These are phyloP conservation scores for Muscicapa adusta DNA, from an alignment of 2,113 vertebrate genomes.

Conservation along the genomic window DNA sequence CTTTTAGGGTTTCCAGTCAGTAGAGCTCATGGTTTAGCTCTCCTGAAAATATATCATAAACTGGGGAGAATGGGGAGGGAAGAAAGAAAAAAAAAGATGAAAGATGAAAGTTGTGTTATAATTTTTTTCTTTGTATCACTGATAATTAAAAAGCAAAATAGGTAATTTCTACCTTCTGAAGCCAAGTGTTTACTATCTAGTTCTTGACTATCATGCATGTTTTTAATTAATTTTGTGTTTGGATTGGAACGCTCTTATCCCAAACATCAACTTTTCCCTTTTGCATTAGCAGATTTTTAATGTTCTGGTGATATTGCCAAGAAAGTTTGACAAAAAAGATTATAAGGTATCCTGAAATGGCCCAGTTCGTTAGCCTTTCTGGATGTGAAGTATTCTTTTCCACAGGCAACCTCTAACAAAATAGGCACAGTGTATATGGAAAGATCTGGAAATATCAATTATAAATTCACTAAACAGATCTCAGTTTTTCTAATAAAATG, in stretches of 20 bases:
- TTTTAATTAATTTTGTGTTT: constrained; percentile 40
- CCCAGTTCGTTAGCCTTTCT: neutral
- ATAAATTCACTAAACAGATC: constrained; percentile 32
- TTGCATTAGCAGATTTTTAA: constrained; percentile 28
- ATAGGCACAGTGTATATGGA: neutral
- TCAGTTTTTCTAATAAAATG: constrained; percentile 40
- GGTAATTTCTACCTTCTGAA: neutral
- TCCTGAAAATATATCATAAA: neutral
- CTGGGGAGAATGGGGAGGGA: neutral
- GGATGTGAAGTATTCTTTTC: constrained; percentile 55
- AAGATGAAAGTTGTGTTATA: neutral
- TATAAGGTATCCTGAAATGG: constrained; percentile 49
- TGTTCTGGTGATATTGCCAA: constrained; percentile 14
- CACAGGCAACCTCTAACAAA: constrained; percentile 23
- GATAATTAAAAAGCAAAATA: neutral
- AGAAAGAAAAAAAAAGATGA: neutral
- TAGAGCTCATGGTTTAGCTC: neutral
- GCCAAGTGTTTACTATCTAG: neutral
- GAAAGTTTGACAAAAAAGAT: constrained; percentile 55
- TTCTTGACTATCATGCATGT: neutral
- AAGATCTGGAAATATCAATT: constrained; percentile 59
- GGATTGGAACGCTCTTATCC: neutral
- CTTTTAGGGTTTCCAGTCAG: neutral
- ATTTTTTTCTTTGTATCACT: neutral
- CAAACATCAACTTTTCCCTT: constrained; percentile 38